Conservation (phyloP, 2,113 vertebrate genomes). For the Sorex araneus region DNA sequence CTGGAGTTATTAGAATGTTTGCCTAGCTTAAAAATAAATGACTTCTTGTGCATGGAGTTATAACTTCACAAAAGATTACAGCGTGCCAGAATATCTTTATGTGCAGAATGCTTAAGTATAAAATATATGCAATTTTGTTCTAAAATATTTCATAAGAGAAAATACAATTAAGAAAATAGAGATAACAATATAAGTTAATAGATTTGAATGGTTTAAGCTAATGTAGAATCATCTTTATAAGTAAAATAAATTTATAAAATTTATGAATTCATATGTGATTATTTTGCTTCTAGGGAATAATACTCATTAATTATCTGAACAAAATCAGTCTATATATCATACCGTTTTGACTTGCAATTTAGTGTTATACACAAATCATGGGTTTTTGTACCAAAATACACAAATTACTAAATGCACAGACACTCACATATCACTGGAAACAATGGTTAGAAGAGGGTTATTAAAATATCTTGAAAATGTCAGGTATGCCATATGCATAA, state of each 20-base stretch:
- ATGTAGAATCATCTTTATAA: not conserved
- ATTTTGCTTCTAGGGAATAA: not conserved
- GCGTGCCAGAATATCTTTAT: not conserved
- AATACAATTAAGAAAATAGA: not conserved
- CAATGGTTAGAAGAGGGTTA: not conserved
- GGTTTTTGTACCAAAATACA: not conserved
- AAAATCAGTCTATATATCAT: not conserved
- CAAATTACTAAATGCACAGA: not conserved
- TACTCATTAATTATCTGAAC: not conserved
- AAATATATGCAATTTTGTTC: constrained; percentile 9
- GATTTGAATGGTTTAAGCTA: not conserved
- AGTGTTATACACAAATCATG: not conserved
- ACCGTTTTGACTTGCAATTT: not conserved
- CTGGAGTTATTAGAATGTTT: not conserved
- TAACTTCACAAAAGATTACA: not conserved
- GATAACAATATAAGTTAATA: not conserved
- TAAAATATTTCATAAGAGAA: not conserved
- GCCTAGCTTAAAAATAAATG: not conserved
- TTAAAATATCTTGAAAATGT: constrained; percentile 20
- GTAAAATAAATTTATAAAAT: not conserved
- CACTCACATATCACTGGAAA: not conserved
- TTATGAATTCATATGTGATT: not conserved
- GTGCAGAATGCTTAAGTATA: not conserved
- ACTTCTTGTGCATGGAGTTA: not conserved
- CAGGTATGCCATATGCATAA: not conserved